Evolutionary conservation across 1,140 invertebrate genomes (phyloP).

Genomic region (Pinna nobilis): DNA sequence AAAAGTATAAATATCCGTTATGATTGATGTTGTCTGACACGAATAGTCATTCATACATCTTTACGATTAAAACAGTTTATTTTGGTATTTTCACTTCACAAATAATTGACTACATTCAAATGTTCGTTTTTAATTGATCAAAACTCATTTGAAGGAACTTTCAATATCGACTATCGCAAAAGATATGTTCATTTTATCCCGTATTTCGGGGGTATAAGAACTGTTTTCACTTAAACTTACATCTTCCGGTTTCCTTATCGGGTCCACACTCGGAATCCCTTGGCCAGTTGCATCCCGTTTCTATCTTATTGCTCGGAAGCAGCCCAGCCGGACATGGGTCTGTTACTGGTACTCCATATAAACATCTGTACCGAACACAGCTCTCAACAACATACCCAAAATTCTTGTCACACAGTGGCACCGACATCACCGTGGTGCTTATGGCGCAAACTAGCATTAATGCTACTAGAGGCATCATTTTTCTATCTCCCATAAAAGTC

Average conservation of each 20-base stretch:
- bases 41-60: too few relatives aligned
- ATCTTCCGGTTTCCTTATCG: not conserved
- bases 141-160: too few relatives aligned
- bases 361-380: conserved; percentile 2
- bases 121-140: too few relatives aligned
- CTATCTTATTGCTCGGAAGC: not conserved
- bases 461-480: not conserved
- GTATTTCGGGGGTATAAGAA: too few relatives aligned
- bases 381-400: not conserved
- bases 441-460: not conserved
- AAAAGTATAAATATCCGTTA: too few relatives aligned
- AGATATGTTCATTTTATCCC: too few relatives aligned
- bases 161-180: too few relatives aligned
- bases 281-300: conserved; percentile 3
- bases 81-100: too few relatives aligned
- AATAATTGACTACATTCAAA: too few relatives aligned
- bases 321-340: not conserved
- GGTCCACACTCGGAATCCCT: not conserved
- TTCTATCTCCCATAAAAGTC: not conserved
- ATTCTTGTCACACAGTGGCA: not conserved
- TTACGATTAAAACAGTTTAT: too few relatives aligned
- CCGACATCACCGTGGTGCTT: not conserved
- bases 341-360: not conserved
- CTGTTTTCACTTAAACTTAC: too few relatives aligned
- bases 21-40: too few relatives aligned